Base-by-base conservation (phyloP, 2,797 vertebrate genomes). In the Garrulus glandarius region DNA sequence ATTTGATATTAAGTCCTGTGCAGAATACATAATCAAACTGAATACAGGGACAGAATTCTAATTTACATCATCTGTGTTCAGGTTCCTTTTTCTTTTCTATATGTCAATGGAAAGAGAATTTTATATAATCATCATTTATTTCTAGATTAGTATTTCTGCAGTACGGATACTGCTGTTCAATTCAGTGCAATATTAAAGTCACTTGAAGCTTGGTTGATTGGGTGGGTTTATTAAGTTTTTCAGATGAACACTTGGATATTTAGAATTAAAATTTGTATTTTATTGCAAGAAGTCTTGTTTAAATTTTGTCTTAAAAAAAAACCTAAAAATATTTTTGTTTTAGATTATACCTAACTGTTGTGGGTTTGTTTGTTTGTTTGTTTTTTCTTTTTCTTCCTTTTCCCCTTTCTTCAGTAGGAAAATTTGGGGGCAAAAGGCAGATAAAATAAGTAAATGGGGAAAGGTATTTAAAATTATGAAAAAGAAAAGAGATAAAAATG, bases 321-420 rank as follows among this genome's bases (percentile, higher is more conserved):
- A 0, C 1, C 1, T 11, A 5, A 13, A 32, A 6, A 3, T 3
- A 44, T 23, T 23, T 36, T 60, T 47, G 2, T 1, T 80, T 75
- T 64, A 30, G 9, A 4, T 67, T 81, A 32, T 17, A 17, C 4
- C 3, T 43, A 27, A n/a, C 4, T 23, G 8, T 24, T n/a, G 9
- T 7, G 1, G 2, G 4, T 19, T 49, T 43, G 8, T 5, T 15
- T 18, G 11, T 13, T 23, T 46, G 21, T 11, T 46, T 23, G 6
- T 44, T 43, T 13, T n/a, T n/a, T 7, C 0, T 47, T 44, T 53
- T 14, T 57, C 5, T 8, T 53, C 4, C 11, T 67, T 67, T 65
- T 11, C 4, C 3, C 2, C 9, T 81, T 20, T 60, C 18, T 52
- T 50, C 36, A 41, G 6, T 9, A 46, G 18, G 9, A 13, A 68